Percentiles rank a stretch among this genome's conserved stretches.
phyloP scores from a whole-genome alignment of 2,113 vertebrate genomes.

The Paratilapia polleni region DNA sequence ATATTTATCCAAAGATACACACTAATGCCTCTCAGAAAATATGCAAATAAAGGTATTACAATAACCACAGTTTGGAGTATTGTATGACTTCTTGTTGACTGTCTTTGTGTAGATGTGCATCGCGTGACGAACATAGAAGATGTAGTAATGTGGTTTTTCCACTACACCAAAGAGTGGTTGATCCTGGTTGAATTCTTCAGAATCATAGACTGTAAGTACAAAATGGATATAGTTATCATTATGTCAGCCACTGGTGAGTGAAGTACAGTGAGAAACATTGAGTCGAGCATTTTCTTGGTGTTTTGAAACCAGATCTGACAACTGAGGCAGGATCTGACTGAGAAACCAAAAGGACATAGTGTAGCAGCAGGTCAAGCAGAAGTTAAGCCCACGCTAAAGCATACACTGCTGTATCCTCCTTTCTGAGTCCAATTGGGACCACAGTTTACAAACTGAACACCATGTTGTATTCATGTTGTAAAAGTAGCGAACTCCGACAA shows the following conservation, averaged over 20 bases:
- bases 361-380: not conserved
- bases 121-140: not conserved
- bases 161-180: not conserved
- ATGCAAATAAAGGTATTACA: not conserved
- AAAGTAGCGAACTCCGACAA: not conserved
- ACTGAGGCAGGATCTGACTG: not conserved
- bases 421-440: not conserved
- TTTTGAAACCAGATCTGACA: not conserved
- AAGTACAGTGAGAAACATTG: not conserved
- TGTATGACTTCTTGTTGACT: not conserved
- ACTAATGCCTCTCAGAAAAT: not conserved
- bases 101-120: not conserved
- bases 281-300: not conserved
- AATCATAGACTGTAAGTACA: not conserved
- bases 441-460: not conserved
- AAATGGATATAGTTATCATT: not conserved
- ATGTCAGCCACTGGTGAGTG: not conserved
- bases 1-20: not conserved
- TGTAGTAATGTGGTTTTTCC: not conserved
- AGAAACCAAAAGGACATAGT: not conserved
- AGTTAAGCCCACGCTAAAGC: not conserved
- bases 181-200: not conserved
- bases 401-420: not conserved
- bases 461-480: not conserved
- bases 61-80: not conserved